Base-by-base conservation (phyloP, 2,113 vertebrate genomes). In the Drymodes brunneopygia region DNA sequence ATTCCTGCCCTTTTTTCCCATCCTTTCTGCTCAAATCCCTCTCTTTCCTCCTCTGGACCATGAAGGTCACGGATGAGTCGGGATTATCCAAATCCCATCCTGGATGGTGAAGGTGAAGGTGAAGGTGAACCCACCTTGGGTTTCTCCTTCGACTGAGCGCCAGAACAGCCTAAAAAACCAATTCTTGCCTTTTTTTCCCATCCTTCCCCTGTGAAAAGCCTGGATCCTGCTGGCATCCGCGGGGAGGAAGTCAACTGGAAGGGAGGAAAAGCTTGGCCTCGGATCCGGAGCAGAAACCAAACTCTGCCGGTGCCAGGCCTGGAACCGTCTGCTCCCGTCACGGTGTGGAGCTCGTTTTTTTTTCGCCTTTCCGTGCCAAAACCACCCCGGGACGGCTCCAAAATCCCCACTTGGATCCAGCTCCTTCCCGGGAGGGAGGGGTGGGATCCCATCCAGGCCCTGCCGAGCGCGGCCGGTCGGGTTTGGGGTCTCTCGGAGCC, bases 161-260 rank as follows among this genome's bases (percentile, higher is more conserved):
- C 53, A 21, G 29, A 10, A 54, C 9, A 11, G 18, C 29, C 54
- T 19, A 9, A n/a, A 56, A 56, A n/a, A 2, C 33, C 56, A 35
- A 35, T 35, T 35, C 56, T n/a, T 35, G 56, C 22, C 22, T 35
- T 58, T 57, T 57, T 35, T 13, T 45, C 44, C 27, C 50, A 13
- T 3, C 40, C 10, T 42, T 85, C 47, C 29, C 50, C 42, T 1
- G 7, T 0, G 6, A 27, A 19, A 14, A 1, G 50, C 58, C n/a
- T 9, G 29, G 6, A 57, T 40, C 42, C 50, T 0, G 3, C 70
- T 42, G 60, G 70, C 12, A 0, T 1, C 58, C 1, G 40, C 12
- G 3, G 50, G 50, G 24, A 48, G 40, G 50, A 47, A 94, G 31
- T 85, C 61, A 53, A 3, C 16, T 6, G 82, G 79, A 77, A 86